Conservation (phyloP, 2,888 invertebrate species). For the Eupithecia subumbrata region DNA sequence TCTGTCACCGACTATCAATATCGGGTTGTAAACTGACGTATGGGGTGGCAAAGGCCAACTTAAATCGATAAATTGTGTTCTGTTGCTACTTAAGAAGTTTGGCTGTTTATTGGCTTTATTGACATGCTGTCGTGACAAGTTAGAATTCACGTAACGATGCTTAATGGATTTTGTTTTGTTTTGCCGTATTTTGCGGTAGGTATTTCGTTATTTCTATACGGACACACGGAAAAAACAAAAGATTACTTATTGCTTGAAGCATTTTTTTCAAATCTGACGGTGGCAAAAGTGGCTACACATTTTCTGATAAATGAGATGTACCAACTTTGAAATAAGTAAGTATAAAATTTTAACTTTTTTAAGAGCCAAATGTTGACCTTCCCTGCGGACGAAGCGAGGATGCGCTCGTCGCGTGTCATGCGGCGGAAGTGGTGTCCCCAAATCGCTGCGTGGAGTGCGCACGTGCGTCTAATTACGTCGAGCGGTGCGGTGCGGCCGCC, state of each 20-base stretch:
- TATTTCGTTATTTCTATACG: background rate
- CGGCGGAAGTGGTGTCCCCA: conserved; percentile 69
- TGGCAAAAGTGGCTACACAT: background rate
- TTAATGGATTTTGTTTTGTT: conserved; percentile 26
- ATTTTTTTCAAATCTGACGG: background rate
- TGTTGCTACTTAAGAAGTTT: conserved; percentile 74
- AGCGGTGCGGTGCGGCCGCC: conserved; percentile 34
- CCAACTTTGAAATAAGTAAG: background rate
- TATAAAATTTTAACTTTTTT: background rate
- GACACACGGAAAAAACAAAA: background rate
- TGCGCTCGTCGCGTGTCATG: conserved; percentile 60
- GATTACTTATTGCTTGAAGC: background rate
- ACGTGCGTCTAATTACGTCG: conserved; percentile 68
- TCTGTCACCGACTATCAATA: conserved; percentile 81
- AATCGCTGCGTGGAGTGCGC: conserved; percentile 55
- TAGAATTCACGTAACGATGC: conserved; percentile 40
- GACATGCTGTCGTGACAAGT: conserved; percentile 67
- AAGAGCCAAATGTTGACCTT: conserved; percentile 46
- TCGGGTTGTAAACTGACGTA: conserved; percentile 76
- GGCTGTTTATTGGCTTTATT: conserved; percentile 77
- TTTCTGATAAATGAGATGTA: background rate
- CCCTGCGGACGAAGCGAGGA: conserved; percentile 42
- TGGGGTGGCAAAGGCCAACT: conserved; percentile 76
- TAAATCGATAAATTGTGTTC: conserved; percentile 80
- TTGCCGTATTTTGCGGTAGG: background rate